A percentile compares a stretch with the other conserved stretches of the same genome.
Evolutionary conservation across 1,140 invertebrate genomes (phyloP).

Genomic region (Limonius californicus): DNA sequence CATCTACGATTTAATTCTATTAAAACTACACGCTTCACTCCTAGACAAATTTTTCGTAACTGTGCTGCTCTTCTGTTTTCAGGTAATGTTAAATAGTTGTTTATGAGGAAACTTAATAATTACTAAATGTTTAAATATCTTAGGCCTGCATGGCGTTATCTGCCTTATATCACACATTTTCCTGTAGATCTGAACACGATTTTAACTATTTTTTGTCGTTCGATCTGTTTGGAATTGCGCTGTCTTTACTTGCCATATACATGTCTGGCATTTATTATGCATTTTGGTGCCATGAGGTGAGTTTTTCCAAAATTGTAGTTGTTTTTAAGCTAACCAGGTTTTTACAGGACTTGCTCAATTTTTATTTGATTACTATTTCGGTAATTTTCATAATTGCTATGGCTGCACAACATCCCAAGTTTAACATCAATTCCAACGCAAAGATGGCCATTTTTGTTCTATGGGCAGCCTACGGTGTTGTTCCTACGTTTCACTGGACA

Average conservation of each 20-base stretch:
- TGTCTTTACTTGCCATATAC: conserved; percentile 90
- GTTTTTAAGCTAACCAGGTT: no score
- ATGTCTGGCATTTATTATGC: conserved; percentile 94
- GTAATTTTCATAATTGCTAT: conserved; percentile 77
- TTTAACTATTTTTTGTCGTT: conserved; percentile 85
- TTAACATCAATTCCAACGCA: conserved; percentile 65
- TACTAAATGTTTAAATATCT: conserved; percentile 43
- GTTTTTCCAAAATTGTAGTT: conserved; percentile 22
- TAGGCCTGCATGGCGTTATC: conserved; percentile 92
- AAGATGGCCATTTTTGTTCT: conserved; percentile 78
- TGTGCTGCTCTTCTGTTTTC: conserved; percentile 78
- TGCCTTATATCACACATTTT: conserved; percentile 90
- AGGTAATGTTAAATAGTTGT: conserved; percentile 55
- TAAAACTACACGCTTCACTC: conserved; percentile 71
- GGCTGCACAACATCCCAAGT: conserved; percentile 71
- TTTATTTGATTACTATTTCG: conserved; percentile 79
- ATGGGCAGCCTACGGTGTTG: conserved; percentile 85
- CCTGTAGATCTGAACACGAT: conserved; percentile 82
- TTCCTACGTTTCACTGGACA: conserved; percentile 90
- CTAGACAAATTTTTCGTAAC: conserved; percentile 82
- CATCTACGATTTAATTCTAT: conserved; percentile 76
- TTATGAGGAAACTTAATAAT: no score
- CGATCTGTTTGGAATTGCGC: conserved; percentile 89
- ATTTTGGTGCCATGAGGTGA: conserved; percentile 91
- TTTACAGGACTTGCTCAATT: conserved; percentile 45